Evolutionary conservation across 2,888 invertebrate species (phyloP).

Genomic region (Diarsia dahlii): DNA sequence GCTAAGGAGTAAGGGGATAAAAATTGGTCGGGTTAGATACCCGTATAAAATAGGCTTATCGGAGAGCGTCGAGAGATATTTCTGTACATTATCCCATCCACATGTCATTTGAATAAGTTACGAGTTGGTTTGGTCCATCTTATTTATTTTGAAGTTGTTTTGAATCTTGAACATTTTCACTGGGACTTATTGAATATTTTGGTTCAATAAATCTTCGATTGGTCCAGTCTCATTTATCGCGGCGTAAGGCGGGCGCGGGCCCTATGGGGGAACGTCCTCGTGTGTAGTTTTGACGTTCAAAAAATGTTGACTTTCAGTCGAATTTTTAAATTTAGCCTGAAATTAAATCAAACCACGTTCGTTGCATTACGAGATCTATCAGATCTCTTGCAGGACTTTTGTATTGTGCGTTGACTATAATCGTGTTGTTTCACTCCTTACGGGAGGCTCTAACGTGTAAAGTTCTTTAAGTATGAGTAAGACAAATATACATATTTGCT

Average conservation of each 20-base stretch:
- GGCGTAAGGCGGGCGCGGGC: not conserved
- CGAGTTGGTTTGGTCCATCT: slow-evolving; percentile 54
- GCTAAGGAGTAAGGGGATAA: slow-evolving; percentile 57
- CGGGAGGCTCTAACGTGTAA: too few relatives aligned
- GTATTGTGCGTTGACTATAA: too few relatives aligned
- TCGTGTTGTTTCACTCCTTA: too few relatives aligned
- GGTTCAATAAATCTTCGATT: not conserved
- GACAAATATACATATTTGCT: too few relatives aligned
- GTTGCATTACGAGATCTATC: too few relatives aligned
- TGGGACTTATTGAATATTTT: slow-evolving; percentile 45
- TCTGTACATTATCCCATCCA: slow-evolving; percentile 66
- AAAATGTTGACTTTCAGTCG: not conserved
- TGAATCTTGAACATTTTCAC: slow-evolving; percentile 39
- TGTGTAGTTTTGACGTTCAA: not conserved
- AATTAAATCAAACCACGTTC: too few relatives aligned
- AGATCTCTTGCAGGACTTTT: too few relatives aligned
- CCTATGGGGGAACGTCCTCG: not conserved
- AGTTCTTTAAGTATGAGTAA: too few relatives aligned
- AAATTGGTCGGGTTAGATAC: slow-evolving; percentile 63
- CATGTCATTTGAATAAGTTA: slow-evolving; percentile 70
- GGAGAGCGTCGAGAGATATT: slow-evolving; percentile 63
- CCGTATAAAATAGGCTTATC: slow-evolving; percentile 72
- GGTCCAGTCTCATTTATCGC: too few relatives aligned
- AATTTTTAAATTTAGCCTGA: not conserved
- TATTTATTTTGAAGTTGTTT: slow-evolving; percentile 57